Evolutionary conservation across 2,797 vertebrate species (phyloP), one percentile per base, ranked within the genome.

Genomic region (Liasis olivaceus): DNA sequence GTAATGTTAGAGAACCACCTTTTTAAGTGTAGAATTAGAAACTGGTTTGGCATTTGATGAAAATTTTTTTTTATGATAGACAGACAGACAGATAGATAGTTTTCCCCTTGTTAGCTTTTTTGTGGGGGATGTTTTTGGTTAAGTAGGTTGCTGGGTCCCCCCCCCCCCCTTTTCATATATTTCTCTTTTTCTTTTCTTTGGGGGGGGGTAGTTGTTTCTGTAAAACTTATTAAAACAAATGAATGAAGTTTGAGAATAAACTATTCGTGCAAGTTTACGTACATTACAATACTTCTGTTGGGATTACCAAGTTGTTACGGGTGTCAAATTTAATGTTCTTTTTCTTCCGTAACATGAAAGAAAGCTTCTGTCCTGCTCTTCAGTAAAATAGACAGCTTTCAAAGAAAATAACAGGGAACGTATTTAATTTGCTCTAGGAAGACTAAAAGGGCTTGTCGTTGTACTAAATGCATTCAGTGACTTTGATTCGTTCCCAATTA

Each of bases 301-400:
- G 90, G 88, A 9, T 91, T 93, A 17, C 9, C 0, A 89, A 87
- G 91, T 93, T 84, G 90, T 22, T 93, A 88, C 28, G 22, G 93
- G 26, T 93, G 95, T 95, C 93, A 62, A 63, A 89, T 93, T 94
- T 94, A n/a, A 84, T 92, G 77, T 90, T 42, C 60, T 47, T n/a
- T 36, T 88, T 60, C 90, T 90, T 93, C 66, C 62, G 11, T 47
- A 22, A 72, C 2, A n/a, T 56, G 28, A 64, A 58, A 59, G 62
- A 63, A 51, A 91, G 85, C 90, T 6, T 0, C 13, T 91, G 91
- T 72, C 54, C 14, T 72, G 42, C 26, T 95, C 66, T 89, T 28
- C 90, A 69, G 1, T 91, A 91, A 77, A 36, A 5, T 81, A 90
- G 93, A 8, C 81, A 89, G 2, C 92, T 51, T 72, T 47, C 1